Evolutionary conservation across 1,140 invertebrate genomes (phyloP).

Genomic region (Rhopalosiphum padi): DNA sequence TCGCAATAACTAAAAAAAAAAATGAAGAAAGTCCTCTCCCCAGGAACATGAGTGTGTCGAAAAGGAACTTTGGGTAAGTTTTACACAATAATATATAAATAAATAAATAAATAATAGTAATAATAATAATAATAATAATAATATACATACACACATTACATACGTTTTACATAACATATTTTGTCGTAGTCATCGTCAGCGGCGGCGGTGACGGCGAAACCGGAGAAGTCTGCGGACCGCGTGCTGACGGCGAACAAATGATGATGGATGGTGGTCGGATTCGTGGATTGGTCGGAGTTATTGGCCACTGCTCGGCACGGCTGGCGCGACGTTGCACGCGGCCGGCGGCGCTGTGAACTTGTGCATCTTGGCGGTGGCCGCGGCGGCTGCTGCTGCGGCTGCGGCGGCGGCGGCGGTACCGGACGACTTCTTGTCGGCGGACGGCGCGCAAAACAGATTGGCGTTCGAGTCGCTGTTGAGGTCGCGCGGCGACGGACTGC

Average conservation of each 20-base stretch:
- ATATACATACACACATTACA: conserved; percentile 23
- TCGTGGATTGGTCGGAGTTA: neutral
- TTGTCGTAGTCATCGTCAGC: neutral
- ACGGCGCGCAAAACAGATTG: conserved; percentile 60
- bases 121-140: conserved; percentile 29
- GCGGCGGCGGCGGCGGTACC: conserved; percentile 38
- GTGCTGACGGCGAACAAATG: neutral
- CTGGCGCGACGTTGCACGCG: conserved; percentile 12
- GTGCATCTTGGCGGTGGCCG: conserved; percentile 36
- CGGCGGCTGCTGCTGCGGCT: neutral
- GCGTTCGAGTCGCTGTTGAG: conserved; percentile 60
- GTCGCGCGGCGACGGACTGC: conserved; percentile 47
- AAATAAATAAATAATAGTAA: neutral
- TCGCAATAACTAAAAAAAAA: neutral
- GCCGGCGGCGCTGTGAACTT: conserved; percentile 34
- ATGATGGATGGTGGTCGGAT: neutral
- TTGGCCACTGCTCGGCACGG: conserved; percentile 49
- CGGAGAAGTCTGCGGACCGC: neutral
- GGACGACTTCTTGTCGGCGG: conserved; percentile 58
- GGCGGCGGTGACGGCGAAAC: neutral
- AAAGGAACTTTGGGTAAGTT: conserved; percentile 56
- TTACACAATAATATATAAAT: conserved; percentile 40
- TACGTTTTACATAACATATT: neutral
- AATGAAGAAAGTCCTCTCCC: conserved; percentile 19
- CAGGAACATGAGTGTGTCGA: conserved; percentile 53